Base-by-base conservation (phyloP, 2,797 vertebrate species). In the Tachyglossus aculeatus region DNA sequence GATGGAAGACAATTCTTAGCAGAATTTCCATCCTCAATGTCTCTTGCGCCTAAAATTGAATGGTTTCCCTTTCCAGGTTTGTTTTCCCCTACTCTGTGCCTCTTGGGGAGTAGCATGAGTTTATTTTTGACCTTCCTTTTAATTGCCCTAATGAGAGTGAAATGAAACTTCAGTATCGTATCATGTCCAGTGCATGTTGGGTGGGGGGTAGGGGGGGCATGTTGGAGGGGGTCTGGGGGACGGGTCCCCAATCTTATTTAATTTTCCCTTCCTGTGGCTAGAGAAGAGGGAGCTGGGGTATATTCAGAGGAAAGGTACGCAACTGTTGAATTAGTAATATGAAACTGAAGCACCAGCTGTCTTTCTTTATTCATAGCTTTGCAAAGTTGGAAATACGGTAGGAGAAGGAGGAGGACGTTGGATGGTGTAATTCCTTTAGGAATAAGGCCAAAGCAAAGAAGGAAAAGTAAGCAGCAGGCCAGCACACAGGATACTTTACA, bases 341-440 rank as follows among this genome's bases (percentile, higher is more conserved):
- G 68, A 68, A 54, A 74, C 74, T 55, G 74, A 61, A 84, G 83
- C 68, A 73, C 57, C 54, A 81, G 34, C 64, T 83, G 71, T 36
- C 67, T 83, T 72, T 80, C 79, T 78, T 86, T 80, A 87, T 86
- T 88, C 77, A 72, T 74, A 60, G 70, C 50, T 81, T 55, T 74
- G 47, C 66, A 34, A 60, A 67, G 52, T 39, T 73, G 50, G 67
- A 90, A 72, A 86, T 90, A 50, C 55, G 71, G 74, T 12, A 32
- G 45, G 52, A 73, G 41, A 58, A 67, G 74, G 44, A 48, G 67
- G 64, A 86, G 77, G 81, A 82, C 57, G 53, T 54, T 59, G 45
- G 83, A 86, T 93, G 94, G 94, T 90, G 92, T 91, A 94, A 94
- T 90, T 86, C 61, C 18, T 78, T 82, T 76, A 81, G 94, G 93